Conservation (phyloP, 2,797 vertebrate species). For the Gallinago nigripennis region DNA sequence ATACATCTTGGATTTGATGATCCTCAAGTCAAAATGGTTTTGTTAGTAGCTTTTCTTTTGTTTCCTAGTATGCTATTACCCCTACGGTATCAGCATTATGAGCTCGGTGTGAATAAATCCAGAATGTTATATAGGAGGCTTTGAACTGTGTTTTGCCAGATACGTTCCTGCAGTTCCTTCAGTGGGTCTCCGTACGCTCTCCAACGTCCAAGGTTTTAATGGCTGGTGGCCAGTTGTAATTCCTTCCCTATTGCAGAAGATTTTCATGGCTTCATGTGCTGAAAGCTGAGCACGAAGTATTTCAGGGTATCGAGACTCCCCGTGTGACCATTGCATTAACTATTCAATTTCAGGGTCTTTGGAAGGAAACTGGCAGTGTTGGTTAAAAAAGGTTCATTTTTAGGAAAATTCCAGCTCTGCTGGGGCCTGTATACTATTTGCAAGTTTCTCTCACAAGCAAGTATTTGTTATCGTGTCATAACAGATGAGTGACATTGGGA, state of each 20-base stretch:
- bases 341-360: neutral
- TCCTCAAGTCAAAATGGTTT: neutral
- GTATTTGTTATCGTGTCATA: neutral
- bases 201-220: neutral
- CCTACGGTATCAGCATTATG: neutral
- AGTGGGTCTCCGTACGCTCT: neutral
- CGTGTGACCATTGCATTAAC: neutral
- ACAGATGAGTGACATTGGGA: neutral
- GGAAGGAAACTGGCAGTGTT: neutral
- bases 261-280: constrained; percentile 2
- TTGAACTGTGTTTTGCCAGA: neutral
- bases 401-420: neutral
- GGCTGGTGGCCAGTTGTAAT: constrained; percentile 20
- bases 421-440: neutral
- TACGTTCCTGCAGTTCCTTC: neutral
- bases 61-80: neutral
- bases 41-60: neutral
- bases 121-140: neutral
- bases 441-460: neutral
- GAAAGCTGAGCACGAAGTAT: neutral
- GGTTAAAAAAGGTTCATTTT: neutral
- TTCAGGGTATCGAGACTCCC: neutral
- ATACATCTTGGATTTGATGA: neutral
- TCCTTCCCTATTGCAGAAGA: constrained; percentile 26
- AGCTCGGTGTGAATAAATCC: neutral